phyloP scores from a whole-genome alignment of 37 sponge, comb jelly and placozoan genomes.

The Cladorhizidae sp. region DNA sequence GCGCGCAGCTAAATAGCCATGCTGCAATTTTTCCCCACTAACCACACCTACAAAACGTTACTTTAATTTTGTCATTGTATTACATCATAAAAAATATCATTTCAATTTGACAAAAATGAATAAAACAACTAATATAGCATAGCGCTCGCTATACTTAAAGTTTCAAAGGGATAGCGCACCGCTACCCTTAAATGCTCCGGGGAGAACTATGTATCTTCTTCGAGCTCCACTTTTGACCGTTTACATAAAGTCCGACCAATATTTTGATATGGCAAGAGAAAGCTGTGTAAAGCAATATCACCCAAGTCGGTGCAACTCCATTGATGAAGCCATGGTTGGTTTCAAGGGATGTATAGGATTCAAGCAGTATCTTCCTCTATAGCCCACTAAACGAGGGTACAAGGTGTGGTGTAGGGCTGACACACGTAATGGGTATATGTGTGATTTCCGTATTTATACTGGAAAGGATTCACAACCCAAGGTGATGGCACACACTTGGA shows the following conservation, averaged over 20 bases:
- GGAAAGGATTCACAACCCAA: neutral
- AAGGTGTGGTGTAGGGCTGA: conserved; percentile 22
- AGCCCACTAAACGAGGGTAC: conserved; percentile 29
- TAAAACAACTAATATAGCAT: too few species aligned
- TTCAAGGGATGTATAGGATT: conserved; percentile 12
- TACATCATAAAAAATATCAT: too few species aligned
- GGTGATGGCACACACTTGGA: too few species aligned
- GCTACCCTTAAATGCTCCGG: too few species aligned
- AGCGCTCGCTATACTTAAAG: too few species aligned
- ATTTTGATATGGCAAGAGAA: neutral
- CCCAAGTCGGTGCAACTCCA: neutral
- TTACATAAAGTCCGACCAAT: neutral
- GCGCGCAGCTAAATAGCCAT: too few species aligned
- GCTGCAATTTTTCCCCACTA: too few species aligned
- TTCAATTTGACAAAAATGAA: too few species aligned
- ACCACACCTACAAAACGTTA: too few species aligned
- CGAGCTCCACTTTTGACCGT: neutral
- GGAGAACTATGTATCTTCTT: too few species aligned
- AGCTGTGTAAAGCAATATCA: neutral
- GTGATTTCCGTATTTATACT: neutral
- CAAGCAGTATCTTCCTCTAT: conserved; percentile 18
- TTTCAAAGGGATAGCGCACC: too few species aligned
- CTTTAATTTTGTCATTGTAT: too few species aligned
- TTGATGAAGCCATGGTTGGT: conserved; percentile 39
- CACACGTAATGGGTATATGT: conserved; percentile 8